Base-by-base conservation (phyloP, 2,797 vertebrate species). In the Gorsachius magnificus region DNA sequence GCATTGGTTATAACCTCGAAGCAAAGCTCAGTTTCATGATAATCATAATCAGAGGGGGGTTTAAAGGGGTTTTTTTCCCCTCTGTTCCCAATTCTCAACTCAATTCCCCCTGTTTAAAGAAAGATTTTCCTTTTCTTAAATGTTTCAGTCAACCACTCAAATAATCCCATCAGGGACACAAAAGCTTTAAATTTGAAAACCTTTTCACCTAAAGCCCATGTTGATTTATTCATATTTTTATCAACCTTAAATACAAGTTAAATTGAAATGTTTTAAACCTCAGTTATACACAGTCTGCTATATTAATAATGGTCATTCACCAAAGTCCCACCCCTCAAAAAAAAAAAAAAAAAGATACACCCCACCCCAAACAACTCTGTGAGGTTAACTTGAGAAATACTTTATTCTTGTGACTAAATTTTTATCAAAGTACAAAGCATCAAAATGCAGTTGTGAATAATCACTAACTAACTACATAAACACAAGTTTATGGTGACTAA, bases 11-110 rank as follows among this genome's bases (percentile, higher is more conserved):
- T 94, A 72, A 90, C 68, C 45, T 92, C 43, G 19, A 94, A 89
- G 72, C 90, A 97, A 96, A 94, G 78, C 78, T 95, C 92, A 90
- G 89, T 92, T 97, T 94, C 56, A 95, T 63, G 66, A 96, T 54
- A 89, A 92, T 87, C 60, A 85, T 77, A 85, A 81, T 89, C 61
- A 87, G 60, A 83, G 31, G 5, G 29, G 33, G 36, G 45, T 72
- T 96, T 92, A 46, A 82, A 82, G 56, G 18, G 13, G 14, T 93
- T 75, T 81, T 83, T 86, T 81, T 28, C 54, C 56, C 25, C 69
- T 64, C 76, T 35, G 41, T 71, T 92, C 63, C 94, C 17, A 80
- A 89, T 83, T 92, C 71, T 56, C 87, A 96, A 87, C 77, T 68
- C 68, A 94, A 82, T 92, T 96, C 64, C 77, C 61, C 65, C 96